Evolutionary conservation across 2,113 vertebrate genomes (phyloP).

Genomic region (Cnemophilus loriae): DNA sequence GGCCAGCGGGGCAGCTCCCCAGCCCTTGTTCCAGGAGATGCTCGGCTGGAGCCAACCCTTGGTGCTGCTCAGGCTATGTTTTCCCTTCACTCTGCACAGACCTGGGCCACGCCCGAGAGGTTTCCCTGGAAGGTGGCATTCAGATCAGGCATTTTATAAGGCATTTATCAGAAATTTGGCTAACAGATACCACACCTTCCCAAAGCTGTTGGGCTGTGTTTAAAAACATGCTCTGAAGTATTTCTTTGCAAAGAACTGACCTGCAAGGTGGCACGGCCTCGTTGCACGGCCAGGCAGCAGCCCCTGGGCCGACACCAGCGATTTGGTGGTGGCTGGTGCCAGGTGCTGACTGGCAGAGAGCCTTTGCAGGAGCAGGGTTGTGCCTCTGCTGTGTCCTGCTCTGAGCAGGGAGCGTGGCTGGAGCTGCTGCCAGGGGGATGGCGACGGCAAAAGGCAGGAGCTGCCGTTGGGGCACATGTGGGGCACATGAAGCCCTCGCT

Average conservation of each 20-base stretch:
- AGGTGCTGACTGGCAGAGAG: background rate
- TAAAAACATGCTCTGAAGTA: background rate
- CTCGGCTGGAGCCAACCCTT: background rate
- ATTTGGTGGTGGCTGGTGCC: background rate
- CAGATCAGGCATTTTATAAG: background rate
- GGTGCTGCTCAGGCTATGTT: background rate
- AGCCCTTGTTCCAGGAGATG: background rate
- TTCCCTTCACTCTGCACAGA: background rate
- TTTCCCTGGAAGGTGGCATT: background rate
- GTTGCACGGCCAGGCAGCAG: background rate
- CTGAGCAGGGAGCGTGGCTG: background rate
- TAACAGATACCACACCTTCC: background rate
- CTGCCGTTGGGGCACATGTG: background rate
- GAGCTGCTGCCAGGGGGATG: background rate
- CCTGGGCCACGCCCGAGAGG: too few relatives aligned
- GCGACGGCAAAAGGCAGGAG: background rate
- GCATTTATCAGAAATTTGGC: background rate
- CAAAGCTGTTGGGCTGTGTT: background rate
- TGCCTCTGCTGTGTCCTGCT: background rate
- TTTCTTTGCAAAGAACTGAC: background rate
- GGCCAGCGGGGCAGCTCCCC: accelerated
- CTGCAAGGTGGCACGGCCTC: background rate
- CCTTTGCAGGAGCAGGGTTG: background rate
- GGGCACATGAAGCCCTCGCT: accelerated
- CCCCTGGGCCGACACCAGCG: background rate